Base-by-base conservation (phyloP, 2,888 invertebrate genomes). In the Caenorhabditis afra region DNA sequence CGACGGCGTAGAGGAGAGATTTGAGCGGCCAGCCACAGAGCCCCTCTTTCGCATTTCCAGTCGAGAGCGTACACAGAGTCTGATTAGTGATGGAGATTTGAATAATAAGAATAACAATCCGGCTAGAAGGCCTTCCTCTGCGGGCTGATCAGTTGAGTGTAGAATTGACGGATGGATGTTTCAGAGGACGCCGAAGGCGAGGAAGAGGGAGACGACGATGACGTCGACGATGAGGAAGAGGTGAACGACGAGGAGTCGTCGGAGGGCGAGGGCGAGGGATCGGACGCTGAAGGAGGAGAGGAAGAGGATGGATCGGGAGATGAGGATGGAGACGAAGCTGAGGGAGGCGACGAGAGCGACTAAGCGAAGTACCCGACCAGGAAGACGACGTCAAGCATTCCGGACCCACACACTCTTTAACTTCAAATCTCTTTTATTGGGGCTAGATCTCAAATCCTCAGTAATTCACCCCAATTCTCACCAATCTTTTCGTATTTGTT, bases 141-240 rank as follows among this genome's bases (percentile, higher is more conserved):
- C n/a, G n/a, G n/a, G n/a, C n/a, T n/a, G n/a, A n/a, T n/a, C n/a
- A n/a, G 11, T 16, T 47, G 2, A 18, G 16, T 47, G 20, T 47
- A 20, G n/a, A 18, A 29, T 49, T 44, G 29, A 29, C 16, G 18
- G 29, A 11, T 65, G 55, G 0, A 50, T 20, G 1, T 70, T 78
- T 0, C 53, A 74, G 81, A 75, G 44, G 84, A 66, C 14, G 84
- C 61, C 29, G 83, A 76, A 37, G 76, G 74, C 7, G 81, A 80
- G n/a, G 84, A 79, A 35, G 81, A 79, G 35, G 71, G 57, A 22
- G 81, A 82, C 16, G 82, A 82, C 16, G 84, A 84, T 37, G 84
- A 82, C 50, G 82, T 70, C 44, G 84, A 82, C n/a, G 84, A 84
- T 55, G 84, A 84, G 50, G 84, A 84, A n/a, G 84, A 84, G n/a